These are phyloP conservation scores for Barnardius zonarius DNA, from an alignment of 2,113 vertebrate species.

Conservation along the genomic window DNA sequence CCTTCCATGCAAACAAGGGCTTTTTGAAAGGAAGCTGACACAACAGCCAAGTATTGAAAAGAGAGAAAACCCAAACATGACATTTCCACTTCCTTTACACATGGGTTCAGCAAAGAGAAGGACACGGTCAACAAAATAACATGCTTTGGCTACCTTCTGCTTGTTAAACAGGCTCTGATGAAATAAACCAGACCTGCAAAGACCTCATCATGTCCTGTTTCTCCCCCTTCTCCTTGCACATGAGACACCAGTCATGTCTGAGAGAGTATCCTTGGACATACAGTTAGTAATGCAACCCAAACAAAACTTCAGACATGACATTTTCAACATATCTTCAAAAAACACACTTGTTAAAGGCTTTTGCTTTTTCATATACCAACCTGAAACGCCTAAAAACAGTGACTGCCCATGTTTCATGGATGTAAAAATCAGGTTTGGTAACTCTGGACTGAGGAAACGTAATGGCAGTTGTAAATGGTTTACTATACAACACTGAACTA, in stretches of 20 bases:
- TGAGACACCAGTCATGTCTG: neutral
- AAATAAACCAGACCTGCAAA: neutral
- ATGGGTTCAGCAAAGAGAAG: neutral
- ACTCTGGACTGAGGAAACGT: neutral
- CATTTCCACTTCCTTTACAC: neutral
- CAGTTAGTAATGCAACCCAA: neutral
- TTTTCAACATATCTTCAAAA: neutral
- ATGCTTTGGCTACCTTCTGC: neutral
- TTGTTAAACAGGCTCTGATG: neutral
- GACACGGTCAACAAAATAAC: neutral
- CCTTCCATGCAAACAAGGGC: neutral
- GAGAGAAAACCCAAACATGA: neutral
- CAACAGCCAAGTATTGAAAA: neutral
- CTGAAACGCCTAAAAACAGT: neutral
- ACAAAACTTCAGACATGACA: neutral
- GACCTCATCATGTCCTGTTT: too few species aligned
- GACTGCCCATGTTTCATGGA: neutral
- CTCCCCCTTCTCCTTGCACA: neutral
- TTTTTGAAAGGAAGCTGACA: neutral
- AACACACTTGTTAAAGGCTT: neutral
- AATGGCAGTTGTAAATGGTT: neutral
- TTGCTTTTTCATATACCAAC: neutral
- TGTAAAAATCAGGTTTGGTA: neutral
- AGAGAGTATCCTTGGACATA: fast-evolving
- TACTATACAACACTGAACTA: neutral